These are phyloP conservation scores for Brachypodius melanocephalos DNA, from an alignment of 2,113 vertebrate genomes.

Conservation along the genomic window DNA sequence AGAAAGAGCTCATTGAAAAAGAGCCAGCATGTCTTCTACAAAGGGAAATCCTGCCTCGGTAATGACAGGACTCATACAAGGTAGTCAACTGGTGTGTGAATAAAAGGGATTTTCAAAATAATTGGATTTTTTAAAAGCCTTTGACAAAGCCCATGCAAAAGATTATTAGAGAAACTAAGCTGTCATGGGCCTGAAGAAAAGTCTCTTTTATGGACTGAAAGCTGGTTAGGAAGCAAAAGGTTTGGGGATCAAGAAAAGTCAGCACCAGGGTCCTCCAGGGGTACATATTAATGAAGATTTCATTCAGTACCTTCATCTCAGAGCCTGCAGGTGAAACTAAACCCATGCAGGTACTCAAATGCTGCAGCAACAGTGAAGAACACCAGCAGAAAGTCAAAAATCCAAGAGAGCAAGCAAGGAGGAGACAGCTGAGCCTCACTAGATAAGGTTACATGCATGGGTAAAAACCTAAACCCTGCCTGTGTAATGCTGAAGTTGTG, in stretches of 20 bases:
- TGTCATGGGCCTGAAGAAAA: not conserved
- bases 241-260: not conserved
- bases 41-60: not conserved
- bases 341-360: not conserved
- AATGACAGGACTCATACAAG: not conserved
- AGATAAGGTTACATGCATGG: not conserved
- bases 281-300: not conserved
- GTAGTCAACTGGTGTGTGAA: not conserved
- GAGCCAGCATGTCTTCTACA: not conserved
- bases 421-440: not conserved
- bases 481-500: accelerated
- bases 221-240: not conserved
- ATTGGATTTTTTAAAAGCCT: not conserved
- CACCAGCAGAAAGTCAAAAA: not conserved
- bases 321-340: not conserved
- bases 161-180: not conserved
- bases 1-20: not conserved
- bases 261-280: not conserved
- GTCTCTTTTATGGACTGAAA: not conserved
- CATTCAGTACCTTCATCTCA: not conserved
- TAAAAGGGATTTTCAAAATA: not conserved
- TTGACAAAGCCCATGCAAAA: not conserved
- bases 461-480: not conserved
- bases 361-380: not conserved
- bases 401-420: not conserved